These are phyloP conservation scores for Serilophus lunatus DNA, from an alignment of 2,113 vertebrate genomes.

Conservation along the genomic window DNA sequence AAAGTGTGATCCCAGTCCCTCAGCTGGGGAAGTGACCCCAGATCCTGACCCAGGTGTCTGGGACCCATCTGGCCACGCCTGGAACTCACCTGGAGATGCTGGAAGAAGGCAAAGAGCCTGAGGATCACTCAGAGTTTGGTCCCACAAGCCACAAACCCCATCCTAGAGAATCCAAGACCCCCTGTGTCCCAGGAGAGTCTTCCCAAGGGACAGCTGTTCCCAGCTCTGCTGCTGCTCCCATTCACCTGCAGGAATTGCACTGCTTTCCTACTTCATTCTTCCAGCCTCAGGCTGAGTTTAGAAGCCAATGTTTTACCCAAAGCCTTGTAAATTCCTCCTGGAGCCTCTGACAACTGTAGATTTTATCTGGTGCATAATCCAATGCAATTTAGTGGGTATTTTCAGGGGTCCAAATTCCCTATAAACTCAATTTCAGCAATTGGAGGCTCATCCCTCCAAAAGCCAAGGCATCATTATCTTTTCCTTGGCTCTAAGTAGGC, in stretches of 20 bases:
- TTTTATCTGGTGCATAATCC: background rate
- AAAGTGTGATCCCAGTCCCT: background rate
- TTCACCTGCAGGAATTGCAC: background rate
- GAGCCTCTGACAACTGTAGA: background rate
- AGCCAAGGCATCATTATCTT: background rate
- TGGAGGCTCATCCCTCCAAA: background rate
- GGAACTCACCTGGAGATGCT: rapidly evolving
- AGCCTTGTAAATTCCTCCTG: background rate
- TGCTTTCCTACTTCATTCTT: background rate
- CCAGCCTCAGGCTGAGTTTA: background rate
- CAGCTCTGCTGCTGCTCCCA: background rate
- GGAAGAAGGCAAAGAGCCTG: background rate
- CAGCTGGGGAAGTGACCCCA: background rate
- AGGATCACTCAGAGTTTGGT: background rate
- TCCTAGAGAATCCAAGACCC: rapidly evolving
- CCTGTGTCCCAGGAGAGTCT: background rate
- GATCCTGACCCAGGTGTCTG: rapidly evolving
- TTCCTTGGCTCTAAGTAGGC: background rate
- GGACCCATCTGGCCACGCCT: background rate
- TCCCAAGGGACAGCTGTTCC: background rate
- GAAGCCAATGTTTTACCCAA: background rate
- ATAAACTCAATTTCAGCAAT: background rate
- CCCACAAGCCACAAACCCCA: background rate
- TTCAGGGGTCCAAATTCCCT: background rate
- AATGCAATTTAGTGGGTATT: background rate